Evolutionary conservation across 2,113 vertebrate species (phyloP), one percentile per base, ranked within the genome.

Genomic region (Sinocyclocheilus rhinocerous): DNA sequence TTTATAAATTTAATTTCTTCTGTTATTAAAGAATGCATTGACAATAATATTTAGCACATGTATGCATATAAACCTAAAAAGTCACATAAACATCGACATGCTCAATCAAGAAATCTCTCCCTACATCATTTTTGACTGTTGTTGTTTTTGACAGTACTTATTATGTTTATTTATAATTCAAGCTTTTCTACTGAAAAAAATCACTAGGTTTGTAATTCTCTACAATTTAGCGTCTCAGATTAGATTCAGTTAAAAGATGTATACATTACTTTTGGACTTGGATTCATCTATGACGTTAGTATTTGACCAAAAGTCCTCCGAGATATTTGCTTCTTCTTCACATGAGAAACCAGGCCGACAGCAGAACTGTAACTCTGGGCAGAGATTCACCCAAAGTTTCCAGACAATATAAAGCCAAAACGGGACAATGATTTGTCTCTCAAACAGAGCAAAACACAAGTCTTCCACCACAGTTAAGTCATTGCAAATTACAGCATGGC

Each of bases 141-240:
- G 92, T 92, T 81, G 76, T 93, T 92, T 92, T 90, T 90, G 87
- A 93, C 92, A 94, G 90, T 94, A 92, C 89, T 93, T 92, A 93
- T 94, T 94, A 94, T 94, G 94, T 94, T 93, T 95, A 95, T 94
- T 94, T 95, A 94, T 94, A 93, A 92, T 86, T 89, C 88, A 90
- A 73, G 89, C 61, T 83, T 90, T 88, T 92, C 89, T 87, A 90
- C 89, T 76, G 84, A 89, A 83, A 92, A 29, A 22, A 90, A 90
- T 85, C 36, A 57, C 88, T 84, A 89, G 87, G 90, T 92, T 94
- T 93, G 92, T 94, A 92, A 94, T 95, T 94, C 93, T 92, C 91
- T 91, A 89, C 90, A 90, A 89, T 89, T 79, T 87, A 79, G 84
- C 88, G 90, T 89, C 88, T 29, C 87, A 84, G 88, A 91, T 94